Evolutionary conservation across 2,888 invertebrate species (phyloP).

Genomic region (Phasia obesa): DNA sequence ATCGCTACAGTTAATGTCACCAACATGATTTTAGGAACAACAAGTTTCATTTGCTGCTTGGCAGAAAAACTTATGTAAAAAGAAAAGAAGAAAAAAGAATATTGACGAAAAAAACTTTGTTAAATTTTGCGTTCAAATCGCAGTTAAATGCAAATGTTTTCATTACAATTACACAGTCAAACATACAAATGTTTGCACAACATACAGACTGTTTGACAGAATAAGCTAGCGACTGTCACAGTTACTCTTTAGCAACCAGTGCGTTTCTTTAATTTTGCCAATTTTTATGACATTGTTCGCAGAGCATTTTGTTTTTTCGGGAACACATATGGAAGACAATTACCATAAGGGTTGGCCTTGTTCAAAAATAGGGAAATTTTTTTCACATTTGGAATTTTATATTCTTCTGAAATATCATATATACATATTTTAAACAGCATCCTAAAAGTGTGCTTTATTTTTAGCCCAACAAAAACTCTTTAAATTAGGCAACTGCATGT

Average conservation of each 20-base stretch:
- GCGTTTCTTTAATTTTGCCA: slow-evolving; percentile 57
- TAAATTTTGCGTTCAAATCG: slow-evolving; percentile 65
- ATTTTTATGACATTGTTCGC: slow-evolving; percentile 55
- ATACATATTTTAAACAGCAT: not conserved
- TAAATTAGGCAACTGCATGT: not conserved
- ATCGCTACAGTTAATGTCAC: slow-evolving; percentile 51
- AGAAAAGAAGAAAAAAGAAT: not conserved
- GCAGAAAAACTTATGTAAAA: slow-evolving; percentile 42
- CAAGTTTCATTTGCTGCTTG: slow-evolving; percentile 52
- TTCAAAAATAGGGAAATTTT: not conserved
- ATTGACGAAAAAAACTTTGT: slow-evolving; percentile 47
- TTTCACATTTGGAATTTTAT: not conserved
- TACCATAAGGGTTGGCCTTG: not conserved
- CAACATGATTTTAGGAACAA: slow-evolving; percentile 51
- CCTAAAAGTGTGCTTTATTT: not conserved
- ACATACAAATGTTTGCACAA: not conserved
- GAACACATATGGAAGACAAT: not conserved
- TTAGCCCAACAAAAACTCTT: not conserved
- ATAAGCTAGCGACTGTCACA: slow-evolving; percentile 12
- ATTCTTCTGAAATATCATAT: not conserved
- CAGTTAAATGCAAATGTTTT: slow-evolving; percentile 65
- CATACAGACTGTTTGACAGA: slow-evolving; percentile 4
- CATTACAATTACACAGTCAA: slow-evolving; percentile 9
- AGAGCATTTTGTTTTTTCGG: not conserved
- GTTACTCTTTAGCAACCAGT: slow-evolving; percentile 38